Base-by-base conservation (phyloP, 92 coral and sea anemone species). In the Actinernus sp. region DNA sequence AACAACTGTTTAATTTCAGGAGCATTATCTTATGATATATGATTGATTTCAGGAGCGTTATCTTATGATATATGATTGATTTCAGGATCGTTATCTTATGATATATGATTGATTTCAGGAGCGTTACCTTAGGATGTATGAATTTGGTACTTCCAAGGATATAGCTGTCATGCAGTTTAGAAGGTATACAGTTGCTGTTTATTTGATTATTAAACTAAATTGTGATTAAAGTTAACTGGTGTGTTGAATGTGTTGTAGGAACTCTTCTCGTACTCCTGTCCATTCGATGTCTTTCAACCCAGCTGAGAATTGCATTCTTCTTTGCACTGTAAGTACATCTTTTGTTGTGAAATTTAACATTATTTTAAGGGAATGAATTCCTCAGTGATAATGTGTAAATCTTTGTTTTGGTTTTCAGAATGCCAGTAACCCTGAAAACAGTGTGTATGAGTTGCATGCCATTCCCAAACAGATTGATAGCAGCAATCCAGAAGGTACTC, bases 361-460 rank as follows among this genome's bases (percentile, higher is more conserved):
- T 6, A 16, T 8, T 16, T 20, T 16, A 44, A 14, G 16, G 6
- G 0, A 10, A 14, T 0, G 22, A 16, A 4, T 51, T 51, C 26
- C 0, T 0, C 14, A 1, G 25, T 53, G 25, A 53, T 19, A 11
- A 17, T 52, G 25, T 52, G 31, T 14, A 27, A 14, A 27, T 10
- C 59, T n/a, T n/a, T n/a, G n/a, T n/a, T n/a, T n/a, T n/a, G n/a
- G n/a, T n/a, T 24, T 17, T 49, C 31, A 90, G 96, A 90, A 75
- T 75, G 96, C 96, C 41, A 69, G 82, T 9, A 94, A 78, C 61
- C 95, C 97, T 34, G 98, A 94, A 32, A 91, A 94, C 85, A 83
- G 98, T 79, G 97, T 92, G 16, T 94, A 94, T 81, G 98, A 94
- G 70, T 82, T 94, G n/a, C 98, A 91, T 72, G 97, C 97, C 8